Evolutionary conservation across 2,797 vertebrate species (phyloP), one percentile per base, ranked within the genome.

Genomic region (Centropyge bicolor): DNA sequence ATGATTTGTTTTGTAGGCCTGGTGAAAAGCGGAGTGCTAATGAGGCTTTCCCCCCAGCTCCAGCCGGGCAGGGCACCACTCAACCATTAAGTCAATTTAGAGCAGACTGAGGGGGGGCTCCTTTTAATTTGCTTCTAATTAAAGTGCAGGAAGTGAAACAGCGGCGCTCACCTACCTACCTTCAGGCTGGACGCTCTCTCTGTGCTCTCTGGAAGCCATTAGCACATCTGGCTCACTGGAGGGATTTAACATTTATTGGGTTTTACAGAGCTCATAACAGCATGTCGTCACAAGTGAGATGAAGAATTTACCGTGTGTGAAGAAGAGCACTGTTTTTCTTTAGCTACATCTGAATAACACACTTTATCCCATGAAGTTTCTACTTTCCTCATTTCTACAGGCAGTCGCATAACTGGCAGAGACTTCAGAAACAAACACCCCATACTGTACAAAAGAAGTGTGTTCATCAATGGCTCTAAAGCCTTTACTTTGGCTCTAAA

Each of bases 91-190:
- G 85, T 90, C 83, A 87, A 92, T 91, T 90, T 88, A 86, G 82
- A 82, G 65, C n/a, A 55, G 43, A 83, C 36, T 72, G 57, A 36
- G 49, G 51, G 10, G 69, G 59, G 49, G 35, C 12, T 49, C 51
- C 54, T 65, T 83, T 92, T 91, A 86, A 90, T 93, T 94, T 94
- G 92, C 83, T 92, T 93, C 76, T 87, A 89, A 93, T 93, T 94
- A 93, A 83, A 82, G 84, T 63, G 63, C 87, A 92, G 92, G 91
- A 93, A 93, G 85, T 87, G 66, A 84, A 84, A 87, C 79, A 70
- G 84, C 59, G 1, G 75, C n/a, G 12, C 57, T 80, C 81, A 81
- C 70, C 79, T 71, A 56, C 66, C 71, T 66, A 52, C 78, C 84
- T 83, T 59, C 73, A 82, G 88, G 78, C 85, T 77, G 80, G 73